Conservation (phyloP, 30 jellyfish, hydroid and myxozoan genomes). For the Aurelia coerulea region DNA sequence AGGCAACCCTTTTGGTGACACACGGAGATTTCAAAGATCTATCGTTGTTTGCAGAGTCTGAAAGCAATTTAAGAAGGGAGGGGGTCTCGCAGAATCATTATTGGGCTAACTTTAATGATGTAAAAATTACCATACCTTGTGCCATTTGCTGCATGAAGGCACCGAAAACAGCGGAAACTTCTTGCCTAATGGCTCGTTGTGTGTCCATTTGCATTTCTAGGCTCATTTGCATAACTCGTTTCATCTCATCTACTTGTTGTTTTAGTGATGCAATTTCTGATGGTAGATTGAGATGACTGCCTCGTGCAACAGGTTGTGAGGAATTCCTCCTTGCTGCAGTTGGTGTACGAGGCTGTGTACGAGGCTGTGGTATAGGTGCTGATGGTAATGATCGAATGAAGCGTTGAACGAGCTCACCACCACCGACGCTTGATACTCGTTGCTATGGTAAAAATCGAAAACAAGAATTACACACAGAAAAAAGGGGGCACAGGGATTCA, state of each 20-base stretch:
- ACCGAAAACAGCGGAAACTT: slow-evolving; percentile 83
- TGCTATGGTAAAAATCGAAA: slow-evolving; percentile 22
- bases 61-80: no score
- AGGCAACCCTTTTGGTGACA: no score
- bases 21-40: no score
- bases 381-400: slow-evolving; percentile 75
- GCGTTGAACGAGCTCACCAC: slow-evolving; percentile 74
- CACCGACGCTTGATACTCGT: slow-evolving; percentile 71
- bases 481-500: no score
- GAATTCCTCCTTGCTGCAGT: neutral
- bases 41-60: no score
- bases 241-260: slow-evolving; percentile 81
- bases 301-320: slow-evolving; percentile 1
- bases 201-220: slow-evolving; percentile 87
- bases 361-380: slow-evolving; percentile 31
- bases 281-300: slow-evolving; percentile 23
- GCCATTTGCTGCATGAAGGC: slow-evolving; percentile 81
- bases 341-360: slow-evolving; percentile 22
- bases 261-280: slow-evolving; percentile 57
- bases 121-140: slow-evolving; percentile 47
- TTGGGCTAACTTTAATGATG: no score
- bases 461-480: neutral
- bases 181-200: slow-evolving; percentile 92
- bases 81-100: no score
- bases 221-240: slow-evolving; percentile 74